Percentiles rank a stretch among this genome's conserved stretches.
These are phyloP conservation scores for Malacoraja senta DNA, from an alignment of 2,797 vertebrate genomes.

Conservation along the genomic window DNA sequence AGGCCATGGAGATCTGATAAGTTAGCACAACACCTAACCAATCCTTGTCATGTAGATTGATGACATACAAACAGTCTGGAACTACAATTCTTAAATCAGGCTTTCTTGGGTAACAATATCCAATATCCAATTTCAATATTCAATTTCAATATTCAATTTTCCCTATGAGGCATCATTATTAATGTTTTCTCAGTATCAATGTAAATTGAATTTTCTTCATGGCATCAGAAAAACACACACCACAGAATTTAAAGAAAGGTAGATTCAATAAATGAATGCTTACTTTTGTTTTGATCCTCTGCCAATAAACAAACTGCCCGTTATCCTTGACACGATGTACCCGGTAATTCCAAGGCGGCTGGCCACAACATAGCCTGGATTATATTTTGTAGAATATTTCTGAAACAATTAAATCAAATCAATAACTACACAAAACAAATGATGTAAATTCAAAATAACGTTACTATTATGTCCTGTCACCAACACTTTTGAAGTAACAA, in stretches of 20 bases:
- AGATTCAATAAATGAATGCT: slow-evolving; percentile 50
- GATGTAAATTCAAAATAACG: not conserved
- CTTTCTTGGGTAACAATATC: not conserved
- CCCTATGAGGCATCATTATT: not conserved
- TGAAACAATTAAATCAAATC: slow-evolving; percentile 53
- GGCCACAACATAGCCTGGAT: slow-evolving; percentile 86
- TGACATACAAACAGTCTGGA: not conserved
- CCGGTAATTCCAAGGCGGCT: slow-evolving; percentile 85
- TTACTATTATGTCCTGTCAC: not conserved
- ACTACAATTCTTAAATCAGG: not conserved
- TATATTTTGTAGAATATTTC: slow-evolving; percentile 96
- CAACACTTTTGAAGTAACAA: not conserved
- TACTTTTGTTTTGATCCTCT: slow-evolving; percentile 92
- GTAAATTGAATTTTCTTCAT: not conserved
- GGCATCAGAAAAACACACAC: not conserved
- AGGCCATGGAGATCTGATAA: too few species aligned
- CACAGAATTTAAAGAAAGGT: not conserved
- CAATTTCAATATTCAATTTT: not conserved
- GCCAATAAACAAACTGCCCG: slow-evolving; percentile 94
- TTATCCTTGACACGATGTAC: slow-evolving; percentile 97
- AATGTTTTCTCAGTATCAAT: not conserved
- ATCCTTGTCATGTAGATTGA: too few species aligned
- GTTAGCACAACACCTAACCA: too few species aligned
- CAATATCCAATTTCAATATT: too few species aligned
- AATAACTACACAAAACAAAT: slow-evolving; percentile 41